Evolutionary conservation across 2,113 vertebrate species (phyloP).

Genomic region (Athene cunicularia): DNA sequence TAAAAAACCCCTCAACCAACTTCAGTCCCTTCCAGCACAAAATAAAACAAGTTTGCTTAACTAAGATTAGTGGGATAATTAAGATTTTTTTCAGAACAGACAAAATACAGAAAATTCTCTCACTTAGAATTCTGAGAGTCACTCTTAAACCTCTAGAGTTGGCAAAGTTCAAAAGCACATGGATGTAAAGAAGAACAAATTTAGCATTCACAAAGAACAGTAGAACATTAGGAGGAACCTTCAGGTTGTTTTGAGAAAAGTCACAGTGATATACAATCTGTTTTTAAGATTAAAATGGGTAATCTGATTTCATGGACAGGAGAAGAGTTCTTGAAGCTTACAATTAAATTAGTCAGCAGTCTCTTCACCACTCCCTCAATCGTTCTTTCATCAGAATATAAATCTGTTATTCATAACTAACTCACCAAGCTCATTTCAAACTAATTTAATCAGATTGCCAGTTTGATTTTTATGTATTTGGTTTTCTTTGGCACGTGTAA

Average conservation of each 20-base stretch:
- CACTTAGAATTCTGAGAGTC: neutral
- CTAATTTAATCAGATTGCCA: neutral
- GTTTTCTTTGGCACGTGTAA: slow-evolving; percentile 17
- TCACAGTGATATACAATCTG: neutral
- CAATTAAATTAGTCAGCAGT: neutral
- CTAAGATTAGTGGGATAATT: neutral
- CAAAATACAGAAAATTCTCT: neutral
- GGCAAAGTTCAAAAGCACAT: neutral
- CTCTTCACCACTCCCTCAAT: neutral
- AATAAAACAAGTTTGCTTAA: neutral
- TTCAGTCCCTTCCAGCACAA: neutral
- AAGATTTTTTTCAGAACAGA: neutral
- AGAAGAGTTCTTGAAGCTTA: neutral
- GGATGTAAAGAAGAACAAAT: neutral
- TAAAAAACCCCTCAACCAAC: neutral
- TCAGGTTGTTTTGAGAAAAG: neutral
- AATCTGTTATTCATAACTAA: neutral
- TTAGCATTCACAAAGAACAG: neutral
- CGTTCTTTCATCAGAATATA: slow-evolving; percentile 32
- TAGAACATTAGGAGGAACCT: neutral
- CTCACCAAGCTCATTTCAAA: neutral
- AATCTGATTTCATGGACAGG: neutral
- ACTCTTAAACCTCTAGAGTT: neutral
- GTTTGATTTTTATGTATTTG: slow-evolving; percentile 1
- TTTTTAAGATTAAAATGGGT: neutral